phyloP scores from a whole-genome alignment of 2,888 invertebrate genomes.

The Napeogenes sylphis region DNA sequence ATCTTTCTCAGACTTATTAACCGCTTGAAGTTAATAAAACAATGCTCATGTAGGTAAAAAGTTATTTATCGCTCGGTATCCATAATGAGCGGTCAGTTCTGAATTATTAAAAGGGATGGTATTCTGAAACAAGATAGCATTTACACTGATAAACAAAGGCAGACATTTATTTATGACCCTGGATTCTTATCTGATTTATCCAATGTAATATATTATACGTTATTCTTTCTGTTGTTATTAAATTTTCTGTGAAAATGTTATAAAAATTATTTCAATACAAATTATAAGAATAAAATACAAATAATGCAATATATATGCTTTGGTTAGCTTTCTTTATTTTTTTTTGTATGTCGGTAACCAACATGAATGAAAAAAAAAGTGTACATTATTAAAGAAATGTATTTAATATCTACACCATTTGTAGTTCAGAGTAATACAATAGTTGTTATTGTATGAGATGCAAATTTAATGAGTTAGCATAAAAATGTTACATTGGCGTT shows the following conservation, averaged over 20 bases:
- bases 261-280: no score
- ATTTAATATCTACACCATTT: no score
- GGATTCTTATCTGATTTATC: slow-evolving; percentile 13
- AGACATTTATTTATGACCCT: slow-evolving; percentile 13
- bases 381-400: no score
- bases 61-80: slow-evolving; percentile 11
- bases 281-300: no score
- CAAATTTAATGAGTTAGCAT: slow-evolving; percentile 21
- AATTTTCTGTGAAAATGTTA: background rate
- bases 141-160: slow-evolving; percentile 18
- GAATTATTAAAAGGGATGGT: slow-evolving; percentile 19
- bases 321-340: no score
- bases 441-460: slow-evolving; percentile 10
- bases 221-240: background rate
- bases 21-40: background rate
- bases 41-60: slow-evolving; percentile 3
- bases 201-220: slow-evolving; percentile 1
- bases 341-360: no score
- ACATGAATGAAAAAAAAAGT: no score
- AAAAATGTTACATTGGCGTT: slow-evolving; percentile 19
- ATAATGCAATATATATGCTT: no score
- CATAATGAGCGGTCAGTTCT: slow-evolving; percentile 17
- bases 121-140: slow-evolving; percentile 9
- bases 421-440: no score
- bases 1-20: no score